Percentiles rank a stretch among this genome's conserved stretches.
These are phyloP conservation scores for Lacanobia wlatinum DNA, from an alignment of 2,888 invertebrate species.

Conservation along the genomic window DNA sequence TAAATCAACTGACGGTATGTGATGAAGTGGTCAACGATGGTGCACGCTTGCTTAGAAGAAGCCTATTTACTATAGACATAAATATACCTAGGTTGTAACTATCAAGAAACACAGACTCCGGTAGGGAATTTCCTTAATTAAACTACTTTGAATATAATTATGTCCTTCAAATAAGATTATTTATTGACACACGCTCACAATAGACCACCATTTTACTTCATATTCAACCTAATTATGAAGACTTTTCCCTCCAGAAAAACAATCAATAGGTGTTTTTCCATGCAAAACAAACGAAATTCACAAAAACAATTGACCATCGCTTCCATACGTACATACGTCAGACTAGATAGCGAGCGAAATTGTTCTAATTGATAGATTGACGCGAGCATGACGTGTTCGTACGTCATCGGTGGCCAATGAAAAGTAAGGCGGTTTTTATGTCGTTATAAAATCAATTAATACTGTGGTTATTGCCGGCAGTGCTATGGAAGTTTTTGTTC, in stretches of 20 bases:
- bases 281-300: constrained; percentile 24
- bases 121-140: no score
- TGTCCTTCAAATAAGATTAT: no score
- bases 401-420: constrained; percentile 57
- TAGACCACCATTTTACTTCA: no score
- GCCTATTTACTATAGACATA: no score
- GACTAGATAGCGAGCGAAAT: constrained; percentile 49
- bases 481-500: constrained; percentile 5
- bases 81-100: no score
- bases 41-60: no score
- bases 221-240: no score
- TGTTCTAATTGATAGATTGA: constrained; percentile 60
- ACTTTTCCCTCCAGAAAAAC: neutral
- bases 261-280: neutral
- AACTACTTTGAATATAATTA: no score
- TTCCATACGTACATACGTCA: constrained; percentile 15
- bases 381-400: constrained; percentile 61
- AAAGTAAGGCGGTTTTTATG: constrained; percentile 54
- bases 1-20: no score
- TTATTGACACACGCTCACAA: neutral
- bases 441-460: constrained; percentile 57
- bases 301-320: constrained; percentile 61
- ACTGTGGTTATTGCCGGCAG: constrained; percentile 10
- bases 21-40: no score
- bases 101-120: no score